phyloP scores from a whole-genome alignment of 2,113 vertebrate genomes.

The Petrocephalus microphthalmus region DNA sequence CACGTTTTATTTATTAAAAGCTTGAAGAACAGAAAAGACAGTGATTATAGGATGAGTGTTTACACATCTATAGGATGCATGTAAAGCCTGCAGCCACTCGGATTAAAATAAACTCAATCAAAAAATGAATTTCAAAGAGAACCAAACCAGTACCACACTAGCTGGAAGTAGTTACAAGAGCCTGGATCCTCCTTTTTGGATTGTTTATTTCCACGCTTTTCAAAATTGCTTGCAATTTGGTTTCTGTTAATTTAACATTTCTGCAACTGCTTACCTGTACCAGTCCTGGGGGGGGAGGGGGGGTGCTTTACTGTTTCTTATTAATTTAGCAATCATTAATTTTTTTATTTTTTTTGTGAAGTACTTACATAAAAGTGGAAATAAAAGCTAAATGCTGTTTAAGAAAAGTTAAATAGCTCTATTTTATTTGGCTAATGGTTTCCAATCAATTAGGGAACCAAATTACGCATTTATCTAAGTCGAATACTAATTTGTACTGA shows the following conservation, averaged over 20 bases:
- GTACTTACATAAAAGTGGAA: not conserved
- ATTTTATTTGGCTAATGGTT: not conserved
- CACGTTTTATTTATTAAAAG: not conserved
- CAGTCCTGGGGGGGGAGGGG: not conserved
- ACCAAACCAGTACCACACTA: not conserved
- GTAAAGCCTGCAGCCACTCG: not conserved
- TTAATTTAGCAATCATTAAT: not conserved
- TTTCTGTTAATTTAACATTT: not conserved
- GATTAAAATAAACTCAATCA: not conserved
- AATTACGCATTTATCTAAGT: not conserved
- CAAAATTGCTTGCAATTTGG: not conserved
- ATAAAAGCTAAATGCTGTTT: not conserved
- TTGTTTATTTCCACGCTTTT: not conserved
- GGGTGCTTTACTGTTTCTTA: not conserved
- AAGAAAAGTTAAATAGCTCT: not conserved
- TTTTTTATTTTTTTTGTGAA: not conserved
- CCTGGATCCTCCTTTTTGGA: not conserved
- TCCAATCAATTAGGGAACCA: not conserved
- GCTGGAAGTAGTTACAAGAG: not conserved
- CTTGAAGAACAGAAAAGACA: not conserved
- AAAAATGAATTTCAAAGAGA: not conserved
- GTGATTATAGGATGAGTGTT: not conserved
- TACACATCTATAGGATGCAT: not conserved
- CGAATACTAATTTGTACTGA: slow-evolving; percentile 1
- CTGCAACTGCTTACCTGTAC: not conserved